Conservation (phyloP, 64 coral and sea anemone species). For the Stichodactyla helianthus region DNA sequence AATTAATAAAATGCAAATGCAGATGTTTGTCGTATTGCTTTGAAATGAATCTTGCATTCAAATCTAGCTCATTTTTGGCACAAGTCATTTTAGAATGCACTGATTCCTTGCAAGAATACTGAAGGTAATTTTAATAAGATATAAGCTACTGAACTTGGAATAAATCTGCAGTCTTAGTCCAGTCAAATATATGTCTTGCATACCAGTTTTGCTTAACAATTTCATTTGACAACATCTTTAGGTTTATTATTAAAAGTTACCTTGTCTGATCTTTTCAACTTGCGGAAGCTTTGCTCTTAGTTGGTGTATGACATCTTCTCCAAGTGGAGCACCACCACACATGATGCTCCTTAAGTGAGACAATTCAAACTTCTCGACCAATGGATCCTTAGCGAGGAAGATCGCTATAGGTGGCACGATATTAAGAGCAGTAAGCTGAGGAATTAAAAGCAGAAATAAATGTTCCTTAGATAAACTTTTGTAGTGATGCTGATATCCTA, state of each 20-base stretch:
- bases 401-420: conserved; percentile 58
- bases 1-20: neutral
- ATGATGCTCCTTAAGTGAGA: conserved; percentile 36
- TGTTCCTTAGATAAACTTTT: too few relatives aligned
- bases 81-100: too few relatives aligned
- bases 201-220: too few relatives aligned
- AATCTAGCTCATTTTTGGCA: too few relatives aligned
- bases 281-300: conserved; percentile 49
- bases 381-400: conserved; percentile 69
- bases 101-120: too few relatives aligned
- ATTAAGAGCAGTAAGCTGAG: neutral
- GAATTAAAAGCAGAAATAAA: neutral
- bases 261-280: conserved; percentile 51
- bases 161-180: too few relatives aligned
- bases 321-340: conserved; percentile 64
- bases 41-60: too few relatives aligned
- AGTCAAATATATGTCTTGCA: too few relatives aligned
- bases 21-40: neutral
- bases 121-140: too few relatives aligned
- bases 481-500: too few relatives aligned
- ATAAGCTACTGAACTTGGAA: too few relatives aligned
- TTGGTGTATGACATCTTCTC: conserved; percentile 32
- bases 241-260: neutral
- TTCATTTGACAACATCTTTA: neutral
- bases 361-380: conserved; percentile 59